These are phyloP conservation scores for Poeciliopsis retropinna DNA, from an alignment of 2,113 vertebrate genomes.

Conservation along the genomic window DNA sequence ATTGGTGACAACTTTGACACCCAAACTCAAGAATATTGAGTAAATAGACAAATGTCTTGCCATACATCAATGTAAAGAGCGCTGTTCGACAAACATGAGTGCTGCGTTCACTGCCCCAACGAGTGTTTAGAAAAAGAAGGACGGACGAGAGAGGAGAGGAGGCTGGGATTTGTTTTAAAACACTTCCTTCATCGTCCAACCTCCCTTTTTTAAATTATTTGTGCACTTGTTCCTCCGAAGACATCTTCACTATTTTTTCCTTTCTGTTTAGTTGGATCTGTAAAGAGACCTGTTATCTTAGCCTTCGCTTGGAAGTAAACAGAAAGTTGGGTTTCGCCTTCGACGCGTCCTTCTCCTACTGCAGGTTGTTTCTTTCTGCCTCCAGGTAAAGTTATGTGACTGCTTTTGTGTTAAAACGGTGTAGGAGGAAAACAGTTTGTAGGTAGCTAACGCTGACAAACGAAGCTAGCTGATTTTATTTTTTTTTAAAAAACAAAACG, in stretches of 20 bases:
- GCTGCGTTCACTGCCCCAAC: neutral
- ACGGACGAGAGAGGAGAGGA: slow-evolving; percentile 26
- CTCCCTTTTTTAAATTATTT: neutral
- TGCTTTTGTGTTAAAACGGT: neutral
- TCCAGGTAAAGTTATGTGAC: slow-evolving; percentile 34
- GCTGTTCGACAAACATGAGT: neutral
- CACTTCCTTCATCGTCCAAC: slow-evolving; percentile 12
- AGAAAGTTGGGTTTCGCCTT: neutral
- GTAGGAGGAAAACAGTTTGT: neutral
- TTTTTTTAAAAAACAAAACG: neutral
- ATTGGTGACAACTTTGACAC: neutral
- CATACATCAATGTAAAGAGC: neutral
- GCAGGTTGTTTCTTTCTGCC: neutral
- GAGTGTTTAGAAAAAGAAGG: slow-evolving; percentile 10
- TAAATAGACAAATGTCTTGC: neutral
- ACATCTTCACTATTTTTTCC: neutral
- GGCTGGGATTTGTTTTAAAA: slow-evolving; percentile 30
- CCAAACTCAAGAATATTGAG: neutral
- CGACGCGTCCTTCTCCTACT: neutral
- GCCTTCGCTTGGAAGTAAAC: slow-evolving; percentile 1
- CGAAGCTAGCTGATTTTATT: neutral
- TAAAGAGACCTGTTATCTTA: neutral
- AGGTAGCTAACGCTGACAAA: neutral
- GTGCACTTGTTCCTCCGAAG: slow-evolving; percentile 58
- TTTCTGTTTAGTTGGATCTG: neutral